phyloP scores from a whole-genome alignment of 2,888 invertebrate species.

The Perdita meconis region DNA sequence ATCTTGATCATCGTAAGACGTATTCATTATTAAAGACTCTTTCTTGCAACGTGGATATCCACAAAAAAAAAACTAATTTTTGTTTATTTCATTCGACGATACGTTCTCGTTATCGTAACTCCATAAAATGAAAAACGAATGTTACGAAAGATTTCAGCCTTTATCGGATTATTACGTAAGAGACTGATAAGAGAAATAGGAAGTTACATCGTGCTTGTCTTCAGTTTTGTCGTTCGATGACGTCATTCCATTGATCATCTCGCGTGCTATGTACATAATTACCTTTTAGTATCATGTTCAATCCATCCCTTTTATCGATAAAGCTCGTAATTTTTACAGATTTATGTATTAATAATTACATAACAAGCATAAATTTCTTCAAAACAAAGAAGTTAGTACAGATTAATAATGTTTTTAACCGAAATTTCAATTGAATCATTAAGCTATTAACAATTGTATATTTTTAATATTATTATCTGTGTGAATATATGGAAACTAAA shows the following conservation, averaged over 20 bases:
- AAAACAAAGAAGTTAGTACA: no score
- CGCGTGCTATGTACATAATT: slow-evolving; percentile 11
- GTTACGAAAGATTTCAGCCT: slow-evolving; percentile 21
- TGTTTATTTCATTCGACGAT: neutral
- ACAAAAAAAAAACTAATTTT: slow-evolving; percentile 2
- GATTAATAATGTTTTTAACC: no score
- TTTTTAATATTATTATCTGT: no score
- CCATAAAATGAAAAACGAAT: neutral
- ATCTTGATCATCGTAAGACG: no score
- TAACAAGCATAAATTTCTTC: no score
- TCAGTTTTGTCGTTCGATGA: neutral
- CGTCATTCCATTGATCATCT: slow-evolving; percentile 27
- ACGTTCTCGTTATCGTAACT: slow-evolving; percentile 31
- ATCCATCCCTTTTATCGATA: neutral
- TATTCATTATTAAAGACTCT: no score
- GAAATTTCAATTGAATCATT: no score
- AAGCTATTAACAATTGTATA: no score
- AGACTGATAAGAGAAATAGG: slow-evolving; percentile 21
- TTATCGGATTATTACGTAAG: slow-evolving; percentile 36
- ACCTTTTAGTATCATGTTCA: neutral
- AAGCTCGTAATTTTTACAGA: no score
- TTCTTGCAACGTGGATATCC: no score
- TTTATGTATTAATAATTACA: no score
- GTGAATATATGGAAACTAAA: no score
- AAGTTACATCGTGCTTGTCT: slow-evolving; percentile 12